phyloP scores from a whole-genome alignment of 2,797 vertebrate species.

The Synaphobranchus kaupii region DNA sequence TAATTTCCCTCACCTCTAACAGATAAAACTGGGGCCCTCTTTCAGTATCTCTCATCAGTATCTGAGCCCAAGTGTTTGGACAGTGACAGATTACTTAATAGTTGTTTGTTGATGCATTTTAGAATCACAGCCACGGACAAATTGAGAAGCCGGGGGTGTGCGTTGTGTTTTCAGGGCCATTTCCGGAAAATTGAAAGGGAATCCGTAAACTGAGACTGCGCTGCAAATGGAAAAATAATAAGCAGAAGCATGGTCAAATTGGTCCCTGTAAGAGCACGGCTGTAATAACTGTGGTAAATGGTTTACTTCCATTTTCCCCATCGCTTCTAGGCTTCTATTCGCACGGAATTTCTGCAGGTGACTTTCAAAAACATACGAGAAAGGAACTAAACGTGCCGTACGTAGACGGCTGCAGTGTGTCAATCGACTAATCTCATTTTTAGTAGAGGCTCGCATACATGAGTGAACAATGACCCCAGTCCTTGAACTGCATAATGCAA shows the following conservation, averaged over 20 bases:
- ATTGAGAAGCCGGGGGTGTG: neutral
- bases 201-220: neutral
- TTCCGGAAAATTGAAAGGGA: neutral
- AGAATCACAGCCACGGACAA: neutral
- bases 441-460: neutral
- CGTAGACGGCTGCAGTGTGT: slow-evolving; percentile 9
- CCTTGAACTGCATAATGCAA: neutral
- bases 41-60: slow-evolving; percentile 27
- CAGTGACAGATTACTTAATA: neutral
- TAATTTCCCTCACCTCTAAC: neutral
- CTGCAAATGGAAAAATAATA: neutral
- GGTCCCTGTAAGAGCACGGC: neutral
- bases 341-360: slow-evolving; percentile 1
- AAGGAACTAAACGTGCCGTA: neutral
- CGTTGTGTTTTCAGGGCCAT: neutral
- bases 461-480: neutral
- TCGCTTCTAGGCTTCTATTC: neutral
- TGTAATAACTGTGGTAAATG: neutral
- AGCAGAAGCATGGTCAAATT: neutral
- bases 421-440: neutral
- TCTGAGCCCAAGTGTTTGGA: neutral
- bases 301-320: neutral
- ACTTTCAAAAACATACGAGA: neutral
- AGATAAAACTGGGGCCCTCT: neutral
- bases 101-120: neutral